A percentile compares a stretch with the other conserved stretches of the same genome.
phyloP scores from a whole-genome alignment of 1,140 invertebrate genomes.

The Lanistes nyassanus region DNA sequence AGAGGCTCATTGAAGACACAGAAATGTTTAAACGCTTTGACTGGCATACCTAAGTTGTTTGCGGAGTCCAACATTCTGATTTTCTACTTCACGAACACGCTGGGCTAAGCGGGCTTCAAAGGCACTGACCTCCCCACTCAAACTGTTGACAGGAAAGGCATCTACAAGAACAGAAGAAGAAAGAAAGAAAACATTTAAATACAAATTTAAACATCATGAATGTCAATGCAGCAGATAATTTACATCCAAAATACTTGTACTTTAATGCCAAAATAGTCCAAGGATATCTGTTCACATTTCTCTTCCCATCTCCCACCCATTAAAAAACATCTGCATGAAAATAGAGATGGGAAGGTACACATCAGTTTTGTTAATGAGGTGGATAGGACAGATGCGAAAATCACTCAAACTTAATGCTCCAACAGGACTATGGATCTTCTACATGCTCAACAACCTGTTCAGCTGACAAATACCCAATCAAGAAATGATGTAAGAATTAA shows the following conservation, averaged over 20 bases:
- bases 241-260: neutral
- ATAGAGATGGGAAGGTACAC: too few relatives aligned
- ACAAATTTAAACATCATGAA: too few relatives aligned
- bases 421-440: too few relatives aligned
- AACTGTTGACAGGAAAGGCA: conserved; percentile 9
- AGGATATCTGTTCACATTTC: neutral
- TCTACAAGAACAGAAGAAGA: conserved; percentile 8
- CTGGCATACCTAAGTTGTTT: conserved; percentile 66
- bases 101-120: conserved; percentile 69
- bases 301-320: too few relatives aligned
- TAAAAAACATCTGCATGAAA: too few relatives aligned
- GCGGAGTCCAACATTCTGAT: conserved; percentile 69
- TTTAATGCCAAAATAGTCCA: neutral
- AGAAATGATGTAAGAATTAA: too few relatives aligned
- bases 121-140: conserved; percentile 60
- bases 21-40: neutral
- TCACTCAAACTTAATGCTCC: too few relatives aligned
- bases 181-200: neutral
- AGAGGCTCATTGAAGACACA: neutral
- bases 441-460: too few relatives aligned
- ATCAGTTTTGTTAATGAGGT: too few relatives aligned
- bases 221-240: neutral
- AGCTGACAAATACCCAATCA: too few relatives aligned
- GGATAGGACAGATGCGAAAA: too few relatives aligned
- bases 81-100: conserved; percentile 70